Conservation (phyloP, 2,888 invertebrate species). For the Hemaris fuciformis region DNA sequence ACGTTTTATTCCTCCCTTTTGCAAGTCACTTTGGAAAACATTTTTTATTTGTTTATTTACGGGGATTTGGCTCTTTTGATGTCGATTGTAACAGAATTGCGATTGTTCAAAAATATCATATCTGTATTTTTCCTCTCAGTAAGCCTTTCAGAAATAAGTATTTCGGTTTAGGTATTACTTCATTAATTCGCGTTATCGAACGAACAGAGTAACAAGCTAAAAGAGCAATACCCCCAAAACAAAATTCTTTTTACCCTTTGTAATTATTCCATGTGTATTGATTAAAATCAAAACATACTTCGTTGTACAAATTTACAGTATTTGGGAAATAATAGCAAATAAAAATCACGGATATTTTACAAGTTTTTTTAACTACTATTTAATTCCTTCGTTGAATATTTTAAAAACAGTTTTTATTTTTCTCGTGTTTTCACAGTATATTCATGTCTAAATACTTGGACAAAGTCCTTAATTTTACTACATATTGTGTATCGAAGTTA, state of each 20-base stretch:
- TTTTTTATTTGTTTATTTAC: conserved; percentile 76
- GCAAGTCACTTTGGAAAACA: conserved; percentile 65
- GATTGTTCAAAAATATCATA: conserved; percentile 59
- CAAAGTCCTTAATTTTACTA: too few relatives aligned
- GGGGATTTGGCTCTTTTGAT: conserved; percentile 74
- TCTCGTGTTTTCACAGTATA: too few relatives aligned
- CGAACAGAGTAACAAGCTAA: not conserved
- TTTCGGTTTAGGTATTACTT: conserved; percentile 9
- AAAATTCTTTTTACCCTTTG: not conserved
- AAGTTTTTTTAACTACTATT: too few relatives aligned
- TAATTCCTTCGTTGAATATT: too few relatives aligned
- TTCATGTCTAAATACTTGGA: too few relatives aligned
- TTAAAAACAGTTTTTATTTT: too few relatives aligned
- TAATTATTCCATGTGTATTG: not conserved
- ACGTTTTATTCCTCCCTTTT: conserved; percentile 73
- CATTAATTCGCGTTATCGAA: not conserved
- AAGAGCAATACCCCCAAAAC: not conserved
- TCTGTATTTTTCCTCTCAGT: conserved; percentile 46
- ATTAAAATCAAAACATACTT: not conserved
- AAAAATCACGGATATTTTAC: too few relatives aligned
- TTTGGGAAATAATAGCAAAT: too few relatives aligned
- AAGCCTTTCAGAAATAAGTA: conserved; percentile 39
- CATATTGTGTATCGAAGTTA: too few relatives aligned
- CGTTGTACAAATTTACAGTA: too few relatives aligned
- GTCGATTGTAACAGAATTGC: conserved; percentile 64